These are phyloP conservation scores for Temnothorax longispinosus DNA, from an alignment of 1,140 invertebrate species.

Conservation along the genomic window DNA sequence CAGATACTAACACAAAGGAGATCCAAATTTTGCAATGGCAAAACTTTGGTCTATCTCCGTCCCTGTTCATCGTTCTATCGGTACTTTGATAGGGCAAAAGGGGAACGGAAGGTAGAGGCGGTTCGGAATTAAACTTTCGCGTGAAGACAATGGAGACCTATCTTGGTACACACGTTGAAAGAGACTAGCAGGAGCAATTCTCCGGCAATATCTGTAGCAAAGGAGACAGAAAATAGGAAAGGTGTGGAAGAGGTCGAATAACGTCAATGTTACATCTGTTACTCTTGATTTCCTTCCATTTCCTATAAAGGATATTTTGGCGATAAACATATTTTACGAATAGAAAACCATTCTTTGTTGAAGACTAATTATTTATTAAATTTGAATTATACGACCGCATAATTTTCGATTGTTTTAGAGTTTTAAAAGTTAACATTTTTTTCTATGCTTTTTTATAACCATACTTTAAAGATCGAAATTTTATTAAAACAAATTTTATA, in stretches of 20 bases:
- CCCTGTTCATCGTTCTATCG: constrained; percentile 72
- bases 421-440: background rate
- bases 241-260: background rate
- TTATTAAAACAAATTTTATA: background rate
- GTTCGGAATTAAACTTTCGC: constrained; percentile 74
- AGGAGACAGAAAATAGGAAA: constrained; percentile 21
- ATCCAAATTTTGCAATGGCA: constrained; percentile 45
- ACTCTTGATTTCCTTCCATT: constrained; percentile 9
- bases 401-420: background rate
- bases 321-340: background rate
- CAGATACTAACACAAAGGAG: background rate
- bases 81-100: constrained; percentile 50
- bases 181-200: constrained; percentile 69
- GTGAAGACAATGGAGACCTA: constrained; percentile 68
- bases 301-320: background rate
- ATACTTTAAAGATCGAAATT: background rate
- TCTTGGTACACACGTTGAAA: constrained; percentile 65
- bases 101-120: constrained; percentile 47
- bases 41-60: constrained; percentile 67
- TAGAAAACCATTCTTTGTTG: background rate
- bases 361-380: background rate
- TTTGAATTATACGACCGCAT: background rate
- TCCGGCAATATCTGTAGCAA: constrained; percentile 66
- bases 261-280: constrained; percentile 61
- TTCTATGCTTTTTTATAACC: background rate